Evolutionary conservation across 2,888 invertebrate genomes (phyloP).

Genomic region (Isotomurus palustris): DNA sequence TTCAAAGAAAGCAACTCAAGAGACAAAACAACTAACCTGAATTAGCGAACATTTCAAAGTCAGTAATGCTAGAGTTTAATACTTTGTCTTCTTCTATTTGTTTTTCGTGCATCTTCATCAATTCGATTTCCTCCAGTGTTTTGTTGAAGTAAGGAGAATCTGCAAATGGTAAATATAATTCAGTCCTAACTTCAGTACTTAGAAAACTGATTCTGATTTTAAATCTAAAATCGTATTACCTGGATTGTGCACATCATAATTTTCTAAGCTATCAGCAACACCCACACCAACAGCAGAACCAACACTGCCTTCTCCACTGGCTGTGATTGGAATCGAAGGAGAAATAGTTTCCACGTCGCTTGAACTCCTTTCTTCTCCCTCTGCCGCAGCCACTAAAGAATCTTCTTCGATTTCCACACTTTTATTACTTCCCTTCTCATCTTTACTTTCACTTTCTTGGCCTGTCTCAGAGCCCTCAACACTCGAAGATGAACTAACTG

Average conservation of each 20-base stretch:
- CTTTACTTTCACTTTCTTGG: slow-evolving; percentile 12
- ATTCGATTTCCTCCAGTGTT: slow-evolving; percentile 44
- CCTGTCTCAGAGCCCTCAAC: slow-evolving; percentile 10
- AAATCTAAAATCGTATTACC: slow-evolving; percentile 20
- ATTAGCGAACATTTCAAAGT: slow-evolving; percentile 59
- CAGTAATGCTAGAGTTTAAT: slow-evolving; percentile 54
- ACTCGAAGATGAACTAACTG: slow-evolving; percentile 13
- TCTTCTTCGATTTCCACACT: slow-evolving; percentile 37
- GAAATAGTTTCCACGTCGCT: slow-evolving; percentile 15
- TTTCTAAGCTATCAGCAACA: slow-evolving; percentile 15
- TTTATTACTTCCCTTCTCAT: slow-evolving; percentile 25
- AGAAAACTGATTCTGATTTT: background rate
- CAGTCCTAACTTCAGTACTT: background rate
- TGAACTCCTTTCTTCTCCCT: slow-evolving; percentile 23
- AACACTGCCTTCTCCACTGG: slow-evolving; percentile 39
- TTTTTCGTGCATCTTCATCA: slow-evolving; percentile 41
- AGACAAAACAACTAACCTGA: slow-evolving; percentile 53
- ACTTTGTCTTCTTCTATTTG: slow-evolving; percentile 44
- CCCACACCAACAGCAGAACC: slow-evolving; percentile 14
- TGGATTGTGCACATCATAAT: slow-evolving; percentile 28
- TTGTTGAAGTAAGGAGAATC: slow-evolving; percentile 45
- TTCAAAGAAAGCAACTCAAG: background rate
- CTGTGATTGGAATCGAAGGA: slow-evolving; percentile 36
- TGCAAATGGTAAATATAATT: slow-evolving; percentile 4
- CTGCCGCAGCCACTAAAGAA: slow-evolving; percentile 19